phyloP scores from a whole-genome alignment of 2,888 invertebrate species.

The Tetragnatha montana region DNA sequence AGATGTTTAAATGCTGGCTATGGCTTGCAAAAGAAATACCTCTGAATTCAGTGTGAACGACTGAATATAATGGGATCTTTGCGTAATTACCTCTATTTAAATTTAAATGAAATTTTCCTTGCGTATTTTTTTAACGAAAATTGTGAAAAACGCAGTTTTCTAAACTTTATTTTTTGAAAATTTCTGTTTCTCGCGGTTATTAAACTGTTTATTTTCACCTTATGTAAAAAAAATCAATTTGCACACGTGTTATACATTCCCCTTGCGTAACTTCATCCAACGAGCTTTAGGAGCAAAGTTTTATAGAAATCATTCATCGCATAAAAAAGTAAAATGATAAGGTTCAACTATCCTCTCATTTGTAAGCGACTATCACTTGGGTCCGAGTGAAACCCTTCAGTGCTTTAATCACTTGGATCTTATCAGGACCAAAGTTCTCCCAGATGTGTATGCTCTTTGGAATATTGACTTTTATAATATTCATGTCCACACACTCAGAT shows the following conservation, averaged over 20 bases:
- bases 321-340: slow-evolving; percentile 23
- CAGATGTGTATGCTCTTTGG: slow-evolving; percentile 21
- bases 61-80: too few relatives aligned
- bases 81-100: too few relatives aligned
- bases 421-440: slow-evolving; percentile 28
- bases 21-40: too few relatives aligned
- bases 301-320: slow-evolving; percentile 15
- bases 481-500: not conserved
- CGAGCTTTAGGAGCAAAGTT: slow-evolving; percentile 35
- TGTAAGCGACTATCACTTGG: not conserved
- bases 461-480: slow-evolving; percentile 33
- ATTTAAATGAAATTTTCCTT: too few relatives aligned
- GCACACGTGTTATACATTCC: not conserved
- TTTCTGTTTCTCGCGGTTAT: not conserved
- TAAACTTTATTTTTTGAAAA: too few relatives aligned
- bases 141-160: too few relatives aligned
- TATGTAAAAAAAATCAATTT: not conserved
- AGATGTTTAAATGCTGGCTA: too few relatives aligned
- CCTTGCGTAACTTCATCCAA: not conserved
- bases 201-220: not conserved
- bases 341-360: not conserved
- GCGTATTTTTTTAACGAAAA: too few relatives aligned
- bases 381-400: not conserved
- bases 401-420: not conserved
- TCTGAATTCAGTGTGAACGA: too few relatives aligned